Base-by-base conservation (phyloP, 1,140 invertebrate species). In the Temnothorax nylanderi region DNA sequence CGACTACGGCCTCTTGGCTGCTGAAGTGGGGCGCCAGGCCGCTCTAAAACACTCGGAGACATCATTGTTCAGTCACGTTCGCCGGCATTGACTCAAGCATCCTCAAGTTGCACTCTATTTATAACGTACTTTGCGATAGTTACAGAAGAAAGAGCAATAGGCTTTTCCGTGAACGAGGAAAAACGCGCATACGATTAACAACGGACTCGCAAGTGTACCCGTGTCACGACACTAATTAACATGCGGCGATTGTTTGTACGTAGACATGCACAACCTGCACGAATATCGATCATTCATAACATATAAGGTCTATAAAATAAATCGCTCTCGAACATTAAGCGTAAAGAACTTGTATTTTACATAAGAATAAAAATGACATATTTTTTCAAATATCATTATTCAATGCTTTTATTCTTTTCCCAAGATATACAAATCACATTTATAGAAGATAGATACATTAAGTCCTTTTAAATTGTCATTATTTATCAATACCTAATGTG, bases 11-110 rank as follows among this genome's bases (percentile, higher is more conserved):
- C 71, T 90, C 86, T 92, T 92, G 86, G 86, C 82, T 89, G 87
- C 64, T 88, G 78, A 87, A 88, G 85, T 82, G 67, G 62, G 21
- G 4, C 44, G 34, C 60, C 44, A 49, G 88, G 80, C 76, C 71
- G 88, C 85, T 87, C 64, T 75, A 56, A 87, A 89, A 87, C 89
- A 80, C 69, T 44, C 32, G 78, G 88, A 87, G 87, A 91, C 91
- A 91, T 93, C 91, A 93, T 93, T 94, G 93, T 93, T 93, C 93
- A 89, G 92, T 94, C 93, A 94, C 93, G 93, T 93, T 91, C 87
- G 49, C 56, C 32, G 85, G 74, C 74, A 88, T 90, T 91, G 88
- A 92, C 89, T 93, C 72, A 44, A 90, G 88, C 64, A 85, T 92
- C 86, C 91, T 87, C 85, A 72, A 58, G 26, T 71, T 65, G 78